These are phyloP conservation scores for Myotis daubentonii DNA, from an alignment of 2,797 vertebrate genomes.

Conservation along the genomic window DNA sequence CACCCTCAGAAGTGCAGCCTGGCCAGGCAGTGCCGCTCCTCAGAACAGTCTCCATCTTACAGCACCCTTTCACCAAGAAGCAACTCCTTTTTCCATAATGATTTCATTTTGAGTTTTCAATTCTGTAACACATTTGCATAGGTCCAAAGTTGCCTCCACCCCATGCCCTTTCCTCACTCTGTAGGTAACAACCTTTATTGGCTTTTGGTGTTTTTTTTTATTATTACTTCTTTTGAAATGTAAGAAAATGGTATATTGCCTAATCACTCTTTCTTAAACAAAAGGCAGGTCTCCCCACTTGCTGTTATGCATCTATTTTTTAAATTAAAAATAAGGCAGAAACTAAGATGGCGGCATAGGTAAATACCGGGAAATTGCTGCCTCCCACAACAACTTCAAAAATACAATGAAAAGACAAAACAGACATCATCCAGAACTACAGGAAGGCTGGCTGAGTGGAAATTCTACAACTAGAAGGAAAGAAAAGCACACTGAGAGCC, in stretches of 20 bases:
- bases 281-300: not conserved
- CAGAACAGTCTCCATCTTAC: not conserved
- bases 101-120: not conserved
- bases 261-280: not conserved
- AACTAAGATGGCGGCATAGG: no score
- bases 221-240: not conserved
- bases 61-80: not conserved
- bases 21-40: fast-evolving
- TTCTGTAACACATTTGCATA: not conserved
- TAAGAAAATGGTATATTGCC: not conserved
- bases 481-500: no score
- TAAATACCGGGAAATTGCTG: no score
- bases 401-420: no score
- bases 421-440: no score
- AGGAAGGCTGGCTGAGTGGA: no score
- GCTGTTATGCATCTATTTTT: not conserved
- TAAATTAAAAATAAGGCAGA: not conserved
- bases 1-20: not conserved
- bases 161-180: not conserved
- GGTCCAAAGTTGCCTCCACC: not conserved
- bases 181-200: not conserved
- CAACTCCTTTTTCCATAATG: not conserved
- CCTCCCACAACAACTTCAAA: no score
- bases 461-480: no score
- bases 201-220: not conserved